A percentile compares a stretch with the other conserved stretches of the same genome.
Evolutionary conservation across 2,797 vertebrate genomes (phyloP).

Genomic region (Adrianichthys oophorus): DNA sequence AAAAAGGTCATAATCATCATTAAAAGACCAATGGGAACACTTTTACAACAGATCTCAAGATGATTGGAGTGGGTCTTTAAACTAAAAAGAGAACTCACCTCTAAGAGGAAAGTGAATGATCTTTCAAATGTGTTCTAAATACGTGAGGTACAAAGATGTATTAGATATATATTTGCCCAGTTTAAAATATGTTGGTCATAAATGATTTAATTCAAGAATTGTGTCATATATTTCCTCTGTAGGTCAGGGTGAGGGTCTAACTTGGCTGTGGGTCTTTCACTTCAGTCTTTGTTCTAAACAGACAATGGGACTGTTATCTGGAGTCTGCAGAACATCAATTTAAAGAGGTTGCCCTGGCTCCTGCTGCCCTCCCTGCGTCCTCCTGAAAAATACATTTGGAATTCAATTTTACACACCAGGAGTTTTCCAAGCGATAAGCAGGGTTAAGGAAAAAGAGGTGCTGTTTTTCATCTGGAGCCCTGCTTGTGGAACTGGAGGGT

Average conservation of each 20-base stretch:
- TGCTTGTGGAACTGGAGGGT: constrained; percentile 31
- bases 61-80: too few species aligned
- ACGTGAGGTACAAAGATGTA: too few species aligned
- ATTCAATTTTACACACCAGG: constrained; percentile 75
- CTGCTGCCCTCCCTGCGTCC: constrained; percentile 33
- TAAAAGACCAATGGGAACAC: too few species aligned
- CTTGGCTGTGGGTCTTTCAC: constrained; percentile 18
- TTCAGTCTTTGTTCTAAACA: constrained; percentile 19
- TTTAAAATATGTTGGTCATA: too few species aligned
- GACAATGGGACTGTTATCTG: constrained; percentile 18
- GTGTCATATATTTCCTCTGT: too few species aligned
- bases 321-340: constrained; percentile 22
- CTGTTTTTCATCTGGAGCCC: constrained; percentile 35
- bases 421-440: constrained; percentile 59
- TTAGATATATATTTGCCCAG: too few species aligned
- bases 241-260: constrained; percentile 4
- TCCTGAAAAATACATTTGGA: constrained; percentile 40
- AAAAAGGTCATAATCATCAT: too few species aligned
- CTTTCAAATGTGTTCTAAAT: too few species aligned
- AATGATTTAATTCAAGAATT: too few species aligned
- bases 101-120: too few species aligned
- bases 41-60: too few species aligned
- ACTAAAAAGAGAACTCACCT: too few species aligned
- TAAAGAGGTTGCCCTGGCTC: constrained; percentile 20
- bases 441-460: constrained; percentile 29